Conservation (phyloP, 37 sponge, comb jelly and placozoan genomes). For the Mnemiopsis leidyi region DNA sequence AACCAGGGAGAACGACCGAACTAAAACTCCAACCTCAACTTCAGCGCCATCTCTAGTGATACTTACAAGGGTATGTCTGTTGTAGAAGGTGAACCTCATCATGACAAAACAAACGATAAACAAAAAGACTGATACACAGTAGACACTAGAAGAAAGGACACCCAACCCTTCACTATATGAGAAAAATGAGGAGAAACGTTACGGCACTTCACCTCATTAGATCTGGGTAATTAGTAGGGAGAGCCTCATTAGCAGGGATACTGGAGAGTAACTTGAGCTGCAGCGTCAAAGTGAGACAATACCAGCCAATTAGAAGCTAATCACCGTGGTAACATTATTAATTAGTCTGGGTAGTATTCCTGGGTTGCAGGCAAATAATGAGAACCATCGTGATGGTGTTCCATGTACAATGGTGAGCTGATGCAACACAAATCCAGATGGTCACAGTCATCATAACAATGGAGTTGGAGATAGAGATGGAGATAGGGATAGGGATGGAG, state of each 20-base stretch:
- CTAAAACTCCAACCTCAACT: too few relatives aligned
- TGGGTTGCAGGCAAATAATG: too few relatives aligned
- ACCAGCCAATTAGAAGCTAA: not conserved
- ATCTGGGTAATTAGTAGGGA: not conserved
- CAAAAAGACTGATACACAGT: not conserved
- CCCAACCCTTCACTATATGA: not conserved
- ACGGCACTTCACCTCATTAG: not conserved
- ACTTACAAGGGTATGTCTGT: not conserved
- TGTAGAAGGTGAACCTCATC: not conserved
- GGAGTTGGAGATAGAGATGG: too few relatives aligned
- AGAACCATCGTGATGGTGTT: too few relatives aligned
- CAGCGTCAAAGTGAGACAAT: not conserved
- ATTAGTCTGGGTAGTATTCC: not conserved
- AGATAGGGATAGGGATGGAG: too few relatives aligned
- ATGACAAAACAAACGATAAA: not conserved
- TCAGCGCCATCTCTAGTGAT: too few relatives aligned
- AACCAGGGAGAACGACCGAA: too few relatives aligned
- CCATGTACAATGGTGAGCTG: too few relatives aligned
- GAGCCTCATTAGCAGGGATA: not conserved
- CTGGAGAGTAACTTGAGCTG: not conserved
- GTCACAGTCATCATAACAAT: too few relatives aligned
- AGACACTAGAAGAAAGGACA: not conserved
- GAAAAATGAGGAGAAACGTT: not conserved
- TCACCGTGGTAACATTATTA: not conserved
- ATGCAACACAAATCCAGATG: too few relatives aligned